These are phyloP conservation scores for Oikopleura dioica DNA, from an alignment of 23 tunicate species.

Conservation along the genomic window DNA sequence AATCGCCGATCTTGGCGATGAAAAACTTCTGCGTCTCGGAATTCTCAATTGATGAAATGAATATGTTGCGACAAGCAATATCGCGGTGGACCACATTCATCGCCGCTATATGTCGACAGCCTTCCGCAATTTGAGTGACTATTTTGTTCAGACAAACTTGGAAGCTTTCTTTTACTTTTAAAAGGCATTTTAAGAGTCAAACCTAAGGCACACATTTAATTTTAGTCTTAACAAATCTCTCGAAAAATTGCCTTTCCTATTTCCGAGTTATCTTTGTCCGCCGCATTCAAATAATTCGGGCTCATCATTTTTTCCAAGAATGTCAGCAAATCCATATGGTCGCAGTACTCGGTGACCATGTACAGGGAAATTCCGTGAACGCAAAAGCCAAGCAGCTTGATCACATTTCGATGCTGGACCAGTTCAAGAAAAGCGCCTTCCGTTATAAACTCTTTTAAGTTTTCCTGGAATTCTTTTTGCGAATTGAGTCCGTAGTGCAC, in stretches of 20 bases:
- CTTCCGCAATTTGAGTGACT: background rate
- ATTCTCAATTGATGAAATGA: background rate
- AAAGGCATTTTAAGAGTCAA: too few species aligned
- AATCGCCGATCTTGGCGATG: background rate
- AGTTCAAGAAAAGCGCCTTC: background rate
- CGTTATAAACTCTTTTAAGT: background rate
- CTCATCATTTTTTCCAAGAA: too few species aligned
- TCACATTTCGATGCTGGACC: background rate
- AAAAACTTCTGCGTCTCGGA: background rate
- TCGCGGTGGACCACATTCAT: background rate
- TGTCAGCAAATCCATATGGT: background rate
- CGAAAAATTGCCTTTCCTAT: too few species aligned
- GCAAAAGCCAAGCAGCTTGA: background rate
- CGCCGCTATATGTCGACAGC: background rate
- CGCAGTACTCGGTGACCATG: background rate
- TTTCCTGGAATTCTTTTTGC: background rate
- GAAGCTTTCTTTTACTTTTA: too few species aligned
- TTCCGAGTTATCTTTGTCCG: too few species aligned
- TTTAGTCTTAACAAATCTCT: too few species aligned
- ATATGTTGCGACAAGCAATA: background rate
- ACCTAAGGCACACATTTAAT: too few species aligned
- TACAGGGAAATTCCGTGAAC: background rate
- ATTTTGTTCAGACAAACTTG: too few species aligned
- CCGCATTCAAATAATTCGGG: too few species aligned
- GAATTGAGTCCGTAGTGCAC: background rate